Conservation (phyloP, 92 coral and sea anemone species). For the Palythoa grandis region DNA sequence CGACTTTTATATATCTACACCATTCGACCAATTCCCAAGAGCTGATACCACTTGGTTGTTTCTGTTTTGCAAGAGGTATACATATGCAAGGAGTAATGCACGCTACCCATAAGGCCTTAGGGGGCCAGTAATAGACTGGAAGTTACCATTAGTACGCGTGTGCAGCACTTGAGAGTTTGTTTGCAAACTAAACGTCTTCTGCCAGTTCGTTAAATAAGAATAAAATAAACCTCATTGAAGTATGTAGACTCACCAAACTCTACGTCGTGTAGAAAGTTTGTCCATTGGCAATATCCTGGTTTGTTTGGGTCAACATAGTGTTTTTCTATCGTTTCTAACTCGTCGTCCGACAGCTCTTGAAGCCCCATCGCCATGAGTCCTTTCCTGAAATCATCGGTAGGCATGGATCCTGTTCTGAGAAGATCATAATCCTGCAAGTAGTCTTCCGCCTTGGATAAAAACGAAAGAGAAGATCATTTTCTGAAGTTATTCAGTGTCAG, state of each 20-base stretch:
- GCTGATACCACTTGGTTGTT: too few species aligned
- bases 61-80: too few species aligned
- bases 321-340: slow-evolving; percentile 23
- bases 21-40: too few species aligned
- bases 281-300: neutral
- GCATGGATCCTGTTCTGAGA: slow-evolving; percentile 10
- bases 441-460: slow-evolving; percentile 25
- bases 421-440: slow-evolving; percentile 21
- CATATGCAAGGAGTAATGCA: too few species aligned
- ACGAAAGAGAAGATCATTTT: neutral
- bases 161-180: too few species aligned
- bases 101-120: too few species aligned
- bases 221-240: neutral
- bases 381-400: slow-evolving; percentile 11
- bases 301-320: slow-evolving; percentile 10
- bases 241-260: slow-evolving; percentile 20
- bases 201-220: neutral
- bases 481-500: neutral
- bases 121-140: too few species aligned
- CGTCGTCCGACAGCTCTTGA: neutral
- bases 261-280: slow-evolving; percentile 32
- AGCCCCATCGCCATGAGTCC: slow-evolving; percentile 30
- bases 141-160: too few species aligned
- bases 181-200: neutral
- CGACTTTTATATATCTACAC: too few species aligned